phyloP scores from a whole-genome alignment of 2,113 vertebrate genomes.

The Channa argus region DNA sequence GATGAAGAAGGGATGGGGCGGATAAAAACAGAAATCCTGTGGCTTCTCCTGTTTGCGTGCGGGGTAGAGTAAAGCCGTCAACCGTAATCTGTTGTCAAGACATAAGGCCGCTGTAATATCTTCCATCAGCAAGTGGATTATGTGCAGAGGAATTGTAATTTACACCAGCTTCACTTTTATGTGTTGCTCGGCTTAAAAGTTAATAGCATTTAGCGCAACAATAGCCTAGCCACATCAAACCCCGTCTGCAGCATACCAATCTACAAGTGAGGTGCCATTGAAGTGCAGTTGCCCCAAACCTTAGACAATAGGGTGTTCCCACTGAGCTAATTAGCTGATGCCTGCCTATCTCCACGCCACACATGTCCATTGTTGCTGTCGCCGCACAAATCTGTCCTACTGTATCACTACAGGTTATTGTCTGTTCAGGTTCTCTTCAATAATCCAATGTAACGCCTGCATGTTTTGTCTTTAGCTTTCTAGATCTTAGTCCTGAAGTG shows the following conservation, averaged over 20 bases:
- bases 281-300: constrained; percentile 62
- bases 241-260: constrained; percentile 74
- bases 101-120: constrained; percentile 84
- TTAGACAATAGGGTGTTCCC: constrained; percentile 79
- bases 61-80: constrained; percentile 73
- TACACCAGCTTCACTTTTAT: constrained; percentile 87
- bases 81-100: constrained; percentile 87
- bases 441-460: constrained; percentile 84
- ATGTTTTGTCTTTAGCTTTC: constrained; percentile 73
- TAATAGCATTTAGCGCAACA: constrained; percentile 86
- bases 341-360: constrained; percentile 84
- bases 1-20: constrained; percentile 73
- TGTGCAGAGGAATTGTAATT: constrained; percentile 83
- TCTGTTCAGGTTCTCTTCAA: constrained; percentile 74
- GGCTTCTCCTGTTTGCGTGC: constrained; percentile 74
- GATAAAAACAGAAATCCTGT: constrained; percentile 79
- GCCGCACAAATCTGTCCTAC: constrained; percentile 64
- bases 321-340: constrained; percentile 82
- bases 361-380: constrained; percentile 83
- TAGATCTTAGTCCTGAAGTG: constrained; percentile 72
- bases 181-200: constrained; percentile 81
- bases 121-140: constrained; percentile 86
- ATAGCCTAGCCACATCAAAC: constrained; percentile 77
- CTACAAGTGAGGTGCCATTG: constrained; percentile 84
- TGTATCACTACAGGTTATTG: constrained; percentile 77